A percentile compares a stretch with the other conserved stretches of the same genome.
Evolutionary conservation across 2,888 invertebrate genomes (phyloP).

Genomic region (Andrena bucephala): DNA sequence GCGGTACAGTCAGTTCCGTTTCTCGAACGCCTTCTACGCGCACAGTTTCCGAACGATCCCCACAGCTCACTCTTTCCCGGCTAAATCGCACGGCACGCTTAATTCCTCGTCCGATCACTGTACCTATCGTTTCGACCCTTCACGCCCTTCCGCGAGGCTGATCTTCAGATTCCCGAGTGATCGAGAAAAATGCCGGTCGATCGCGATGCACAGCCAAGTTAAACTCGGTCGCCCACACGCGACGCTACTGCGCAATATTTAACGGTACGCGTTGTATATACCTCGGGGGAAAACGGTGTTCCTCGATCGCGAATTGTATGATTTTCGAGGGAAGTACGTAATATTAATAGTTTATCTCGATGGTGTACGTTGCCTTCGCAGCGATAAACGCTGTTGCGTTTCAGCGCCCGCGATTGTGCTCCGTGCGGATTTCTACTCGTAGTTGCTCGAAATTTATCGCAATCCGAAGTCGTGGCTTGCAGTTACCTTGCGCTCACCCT

Average conservation of each 20-base stretch:
- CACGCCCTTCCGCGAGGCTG: background rate
- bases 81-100: background rate
- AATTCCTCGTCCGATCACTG: slow-evolving; percentile 11
- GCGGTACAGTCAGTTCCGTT: slow-evolving; percentile 12
- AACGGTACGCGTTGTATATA: slow-evolving; percentile 24
- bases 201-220: slow-evolving; percentile 35
- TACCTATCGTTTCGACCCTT: too few relatives aligned
- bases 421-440: background rate
- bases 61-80: slow-evolving; percentile 15
- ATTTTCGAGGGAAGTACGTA: too few relatives aligned
- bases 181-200: slow-evolving; percentile 55
- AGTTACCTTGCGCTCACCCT: background rate
- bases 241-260: slow-evolving; percentile 69
- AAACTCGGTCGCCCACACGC: slow-evolving; percentile 56
- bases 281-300: slow-evolving; percentile 29
- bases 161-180: background rate
- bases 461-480: background rate
- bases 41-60: slow-evolving; percentile 32
- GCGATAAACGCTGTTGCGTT: slow-evolving; percentile 12
- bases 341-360: background rate
- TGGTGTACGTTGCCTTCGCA: background rate
- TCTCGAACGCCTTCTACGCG: slow-evolving; percentile 39
- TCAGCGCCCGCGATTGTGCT: background rate
- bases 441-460: background rate
- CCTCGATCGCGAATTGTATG: slow-evolving; percentile 16